These are phyloP conservation scores for Varroa destructor DNA, from an alignment of 1,140 invertebrate genomes.

Conservation along the genomic window DNA sequence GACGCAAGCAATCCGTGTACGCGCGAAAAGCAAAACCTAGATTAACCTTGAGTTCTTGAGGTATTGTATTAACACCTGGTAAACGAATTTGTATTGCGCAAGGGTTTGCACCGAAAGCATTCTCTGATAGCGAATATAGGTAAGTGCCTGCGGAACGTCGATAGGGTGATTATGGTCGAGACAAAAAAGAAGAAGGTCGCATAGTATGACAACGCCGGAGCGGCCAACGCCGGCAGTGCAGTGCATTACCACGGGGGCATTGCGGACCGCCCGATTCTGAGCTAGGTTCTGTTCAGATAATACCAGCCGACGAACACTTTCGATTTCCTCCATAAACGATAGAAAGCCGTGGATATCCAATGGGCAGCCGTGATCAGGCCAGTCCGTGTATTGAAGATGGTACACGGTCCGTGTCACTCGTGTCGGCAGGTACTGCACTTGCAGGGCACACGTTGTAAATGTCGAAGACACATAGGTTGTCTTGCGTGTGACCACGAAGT, in stretches of 20 bases:
- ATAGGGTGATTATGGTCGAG: constrained; percentile 61
- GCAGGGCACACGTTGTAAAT: constrained; percentile 40
- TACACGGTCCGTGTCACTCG: constrained; percentile 51
- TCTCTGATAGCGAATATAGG: constrained; percentile 60
- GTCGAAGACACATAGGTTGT: constrained; percentile 36
- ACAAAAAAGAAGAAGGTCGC: constrained; percentile 63
- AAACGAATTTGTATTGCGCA: constrained; percentile 76
- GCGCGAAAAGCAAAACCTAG: constrained; percentile 38
- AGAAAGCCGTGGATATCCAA: constrained; percentile 52
- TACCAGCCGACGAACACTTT: constrained; percentile 57
- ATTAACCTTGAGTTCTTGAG: constrained; percentile 71
- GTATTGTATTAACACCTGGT: constrained; percentile 65
- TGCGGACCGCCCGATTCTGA: constrained; percentile 52
- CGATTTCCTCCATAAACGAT: constrained; percentile 64
- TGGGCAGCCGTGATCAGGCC: constrained; percentile 56
- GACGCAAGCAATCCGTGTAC: too few species aligned
- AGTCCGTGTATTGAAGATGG: constrained; percentile 65
- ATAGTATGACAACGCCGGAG: constrained; percentile 60
- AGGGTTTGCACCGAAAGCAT: constrained; percentile 72
- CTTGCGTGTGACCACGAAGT: constrained; percentile 27
- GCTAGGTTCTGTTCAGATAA: constrained; percentile 44
- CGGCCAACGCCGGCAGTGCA: constrained; percentile 56
- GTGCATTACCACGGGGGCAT: constrained; percentile 55
- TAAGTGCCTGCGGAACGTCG: constrained; percentile 60
- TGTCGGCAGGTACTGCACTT: constrained; percentile 33